These are phyloP conservation scores for Philaethria dido DNA, from an alignment of 2,888 invertebrate species.

Conservation along the genomic window DNA sequence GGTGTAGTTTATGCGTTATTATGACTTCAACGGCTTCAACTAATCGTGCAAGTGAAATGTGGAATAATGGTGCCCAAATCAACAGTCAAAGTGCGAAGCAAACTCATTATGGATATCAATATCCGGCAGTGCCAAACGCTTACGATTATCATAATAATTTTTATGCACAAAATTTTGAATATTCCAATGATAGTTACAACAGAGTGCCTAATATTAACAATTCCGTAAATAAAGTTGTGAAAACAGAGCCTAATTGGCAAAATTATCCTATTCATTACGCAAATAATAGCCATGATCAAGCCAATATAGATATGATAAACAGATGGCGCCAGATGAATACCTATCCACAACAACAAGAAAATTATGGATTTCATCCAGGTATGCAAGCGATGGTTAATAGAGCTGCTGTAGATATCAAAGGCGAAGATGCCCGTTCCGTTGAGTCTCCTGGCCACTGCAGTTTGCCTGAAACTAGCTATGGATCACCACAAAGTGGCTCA, in stretches of 20 bases:
- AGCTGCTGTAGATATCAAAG: slow-evolving; percentile 52
- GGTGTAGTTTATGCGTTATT: slow-evolving; percentile 17
- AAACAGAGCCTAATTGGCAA: slow-evolving; percentile 70
- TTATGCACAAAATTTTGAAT: slow-evolving; percentile 61
- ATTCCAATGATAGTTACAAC: slow-evolving; percentile 57
- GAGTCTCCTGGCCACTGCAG: slow-evolving; percentile 72
- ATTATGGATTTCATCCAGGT: slow-evolving; percentile 60
- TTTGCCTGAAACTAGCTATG: slow-evolving; percentile 67
- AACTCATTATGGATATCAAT: slow-evolving; percentile 61
- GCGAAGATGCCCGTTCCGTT: slow-evolving; percentile 61
- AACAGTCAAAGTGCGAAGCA: slow-evolving; percentile 63
- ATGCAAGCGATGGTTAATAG: slow-evolving; percentile 51
- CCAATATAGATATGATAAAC: slow-evolving; percentile 64
- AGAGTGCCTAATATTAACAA: slow-evolving; percentile 55
- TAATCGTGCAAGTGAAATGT: slow-evolving; percentile 74
- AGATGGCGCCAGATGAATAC: slow-evolving; percentile 71
- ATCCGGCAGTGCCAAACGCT: slow-evolving; percentile 55
- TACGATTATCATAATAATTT: slow-evolving; percentile 65
- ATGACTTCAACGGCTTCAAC: slow-evolving; percentile 71
- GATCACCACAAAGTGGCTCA: slow-evolving; percentile 67
- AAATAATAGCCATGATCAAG: slow-evolving; percentile 50
- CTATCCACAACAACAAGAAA: slow-evolving; percentile 58
- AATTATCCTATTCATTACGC: slow-evolving; percentile 59
- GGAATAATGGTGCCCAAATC: slow-evolving; percentile 67
- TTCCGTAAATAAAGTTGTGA: slow-evolving; percentile 56